A percentile compares a stretch with the other conserved stretches of the same genome.
Conservation (phyloP, 2,888 invertebrate species). For the Magallana nippona region DNA sequence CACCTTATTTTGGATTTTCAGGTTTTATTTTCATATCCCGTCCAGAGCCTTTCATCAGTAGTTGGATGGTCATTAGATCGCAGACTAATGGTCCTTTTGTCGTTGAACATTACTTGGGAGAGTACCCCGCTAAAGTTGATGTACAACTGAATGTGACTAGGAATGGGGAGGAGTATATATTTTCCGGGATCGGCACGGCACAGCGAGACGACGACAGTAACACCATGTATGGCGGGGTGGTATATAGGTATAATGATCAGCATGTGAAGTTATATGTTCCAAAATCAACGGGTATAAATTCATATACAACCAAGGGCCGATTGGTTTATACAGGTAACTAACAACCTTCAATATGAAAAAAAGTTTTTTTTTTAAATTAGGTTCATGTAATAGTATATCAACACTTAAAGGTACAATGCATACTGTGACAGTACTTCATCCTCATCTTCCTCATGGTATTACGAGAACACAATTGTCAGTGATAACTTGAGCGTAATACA, state of each 20-base stretch:
- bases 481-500: too few species aligned
- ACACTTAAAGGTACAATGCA: too few species aligned
- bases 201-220: background rate
- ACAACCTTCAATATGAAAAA: too few species aligned
- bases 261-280: conserved; percentile 14
- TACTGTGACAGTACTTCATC: too few species aligned
- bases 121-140: conserved; percentile 6
- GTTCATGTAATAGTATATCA: too few species aligned
- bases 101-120: background rate
- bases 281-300: background rate
- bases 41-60: background rate
- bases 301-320: background rate
- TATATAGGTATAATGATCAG: background rate
- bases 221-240: background rate
- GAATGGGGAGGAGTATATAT: background rate
- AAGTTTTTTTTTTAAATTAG: too few species aligned
- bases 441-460: too few species aligned
- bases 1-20: background rate
- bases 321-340: background rate
- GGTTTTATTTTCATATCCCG: background rate
- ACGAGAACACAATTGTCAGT: too few species aligned
- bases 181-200: conserved; percentile 4
- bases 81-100: background rate
- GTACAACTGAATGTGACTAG: background rate
- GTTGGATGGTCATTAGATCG: background rate